phyloP scores from a whole-genome alignment of 2,888 invertebrate species.

The Magallana nippona region DNA sequence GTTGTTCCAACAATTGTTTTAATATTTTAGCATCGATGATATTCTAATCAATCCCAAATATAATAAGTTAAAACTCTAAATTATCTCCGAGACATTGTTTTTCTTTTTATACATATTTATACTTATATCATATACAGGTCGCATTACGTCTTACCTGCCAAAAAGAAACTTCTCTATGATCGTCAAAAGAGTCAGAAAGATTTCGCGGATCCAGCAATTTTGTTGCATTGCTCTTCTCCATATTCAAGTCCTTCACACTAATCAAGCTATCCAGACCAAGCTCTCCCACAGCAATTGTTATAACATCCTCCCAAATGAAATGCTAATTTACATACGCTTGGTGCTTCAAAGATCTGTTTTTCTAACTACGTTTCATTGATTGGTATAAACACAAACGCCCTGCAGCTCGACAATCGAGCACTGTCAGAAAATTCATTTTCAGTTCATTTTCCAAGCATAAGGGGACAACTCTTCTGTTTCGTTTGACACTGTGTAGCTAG shows the following conservation, averaged over 20 bases:
- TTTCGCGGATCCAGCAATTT: not conserved
- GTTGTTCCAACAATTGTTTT: no score
- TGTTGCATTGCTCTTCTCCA: not conserved
- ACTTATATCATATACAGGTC: no score
- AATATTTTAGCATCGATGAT: no score
- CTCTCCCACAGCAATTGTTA: not conserved
- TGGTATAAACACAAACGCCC: not conserved
- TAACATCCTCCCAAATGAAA: not conserved
- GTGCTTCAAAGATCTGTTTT: constrained; percentile 18
- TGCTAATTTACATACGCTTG: constrained; percentile 13
- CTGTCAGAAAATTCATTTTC: not conserved
- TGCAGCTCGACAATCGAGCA: not conserved
- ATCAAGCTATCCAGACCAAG: not conserved
- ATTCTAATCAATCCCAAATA: no score
- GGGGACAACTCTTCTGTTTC: not conserved
- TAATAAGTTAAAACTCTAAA: no score
- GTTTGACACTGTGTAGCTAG: not conserved
- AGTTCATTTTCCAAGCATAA: not conserved
- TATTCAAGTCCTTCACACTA: not conserved
- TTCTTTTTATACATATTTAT: not conserved
- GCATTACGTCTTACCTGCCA: not conserved
- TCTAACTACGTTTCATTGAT: constrained; percentile 1
- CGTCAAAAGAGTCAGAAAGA: not conserved
- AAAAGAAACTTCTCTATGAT: not conserved
- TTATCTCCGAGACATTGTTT: no score